These are phyloP conservation scores for Melanotus villosus DNA, from an alignment of 2,888 invertebrate species.

Conservation along the genomic window DNA sequence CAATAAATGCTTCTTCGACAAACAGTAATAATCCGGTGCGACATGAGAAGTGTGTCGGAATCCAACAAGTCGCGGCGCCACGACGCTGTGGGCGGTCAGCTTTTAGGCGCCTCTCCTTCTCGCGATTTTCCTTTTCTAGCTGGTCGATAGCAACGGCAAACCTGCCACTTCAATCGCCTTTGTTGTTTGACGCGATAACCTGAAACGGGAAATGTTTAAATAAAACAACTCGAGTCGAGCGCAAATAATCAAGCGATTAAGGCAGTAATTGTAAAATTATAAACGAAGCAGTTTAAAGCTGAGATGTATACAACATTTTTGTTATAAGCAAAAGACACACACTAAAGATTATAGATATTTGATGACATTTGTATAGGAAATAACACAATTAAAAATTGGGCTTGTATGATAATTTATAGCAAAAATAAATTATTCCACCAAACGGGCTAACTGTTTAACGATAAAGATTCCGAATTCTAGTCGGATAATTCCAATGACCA, in stretches of 20 bases:
- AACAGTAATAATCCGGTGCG: slow-evolving; percentile 66
- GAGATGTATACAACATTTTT: no score
- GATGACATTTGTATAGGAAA: no score
- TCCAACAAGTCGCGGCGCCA: slow-evolving; percentile 68
- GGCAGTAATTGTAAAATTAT: no score
- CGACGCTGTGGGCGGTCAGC: slow-evolving; percentile 65
- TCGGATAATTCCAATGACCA: no score
- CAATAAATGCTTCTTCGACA: slow-evolving; percentile 63
- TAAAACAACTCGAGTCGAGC: not conserved
- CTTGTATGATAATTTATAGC: no score
- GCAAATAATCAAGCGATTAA: not conserved
- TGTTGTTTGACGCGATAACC: slow-evolving; percentile 43
- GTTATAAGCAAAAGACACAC: no score
- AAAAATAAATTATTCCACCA: no score
- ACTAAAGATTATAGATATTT: no score
- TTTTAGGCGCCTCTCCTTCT: slow-evolving; percentile 71
- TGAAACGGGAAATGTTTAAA: slow-evolving; percentile 18
- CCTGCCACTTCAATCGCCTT: slow-evolving; percentile 58
- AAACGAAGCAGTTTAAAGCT: no score
- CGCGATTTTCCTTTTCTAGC: slow-evolving; percentile 60
- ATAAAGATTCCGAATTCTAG: no score
- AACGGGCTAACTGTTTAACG: no score
- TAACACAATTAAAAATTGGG: no score
- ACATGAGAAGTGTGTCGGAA: slow-evolving; percentile 66
- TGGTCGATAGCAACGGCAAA: slow-evolving; percentile 57